phyloP scores from a whole-genome alignment of 2,113 vertebrate species.

The Mormyrus lacerda region DNA sequence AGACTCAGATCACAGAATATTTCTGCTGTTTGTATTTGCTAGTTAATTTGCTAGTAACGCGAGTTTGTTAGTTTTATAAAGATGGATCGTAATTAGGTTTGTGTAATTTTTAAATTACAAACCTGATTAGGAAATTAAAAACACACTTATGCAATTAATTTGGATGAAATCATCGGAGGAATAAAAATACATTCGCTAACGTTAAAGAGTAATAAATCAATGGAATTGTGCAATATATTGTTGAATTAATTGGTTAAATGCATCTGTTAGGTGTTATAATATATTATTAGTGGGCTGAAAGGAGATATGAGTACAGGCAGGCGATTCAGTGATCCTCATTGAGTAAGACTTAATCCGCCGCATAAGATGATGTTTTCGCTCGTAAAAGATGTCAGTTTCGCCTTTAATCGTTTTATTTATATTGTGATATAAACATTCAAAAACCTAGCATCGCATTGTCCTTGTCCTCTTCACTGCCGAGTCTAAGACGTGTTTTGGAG shows the following conservation, averaged over 20 bases:
- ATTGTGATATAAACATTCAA: background rate
- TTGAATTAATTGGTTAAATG: background rate
- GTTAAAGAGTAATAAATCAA: background rate
- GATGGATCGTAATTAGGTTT: background rate
- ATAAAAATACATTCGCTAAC: background rate
- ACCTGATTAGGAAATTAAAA: background rate
- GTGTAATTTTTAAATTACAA: background rate
- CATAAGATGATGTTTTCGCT: slow-evolving; percentile 3
- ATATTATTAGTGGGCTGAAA: background rate
- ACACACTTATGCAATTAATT: background rate
- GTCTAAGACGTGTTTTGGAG: background rate
- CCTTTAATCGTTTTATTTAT: background rate
- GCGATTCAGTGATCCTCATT: background rate
- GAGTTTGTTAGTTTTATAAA: background rate
- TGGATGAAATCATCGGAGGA: background rate
- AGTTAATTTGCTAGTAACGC: background rate
- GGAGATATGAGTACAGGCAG: background rate
- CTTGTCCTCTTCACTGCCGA: background rate
- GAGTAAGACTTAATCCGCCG: slow-evolving; percentile 3
- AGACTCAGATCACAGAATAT: background rate
- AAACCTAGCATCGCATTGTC: background rate
- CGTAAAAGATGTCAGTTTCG: background rate
- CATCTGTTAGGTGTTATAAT: background rate
- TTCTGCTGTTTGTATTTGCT: background rate
- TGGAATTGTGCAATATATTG: background rate